Evolutionary conservation across 2,888 invertebrate genomes (phyloP).

Genomic region (Hirtodrosophila histrioides): DNA sequence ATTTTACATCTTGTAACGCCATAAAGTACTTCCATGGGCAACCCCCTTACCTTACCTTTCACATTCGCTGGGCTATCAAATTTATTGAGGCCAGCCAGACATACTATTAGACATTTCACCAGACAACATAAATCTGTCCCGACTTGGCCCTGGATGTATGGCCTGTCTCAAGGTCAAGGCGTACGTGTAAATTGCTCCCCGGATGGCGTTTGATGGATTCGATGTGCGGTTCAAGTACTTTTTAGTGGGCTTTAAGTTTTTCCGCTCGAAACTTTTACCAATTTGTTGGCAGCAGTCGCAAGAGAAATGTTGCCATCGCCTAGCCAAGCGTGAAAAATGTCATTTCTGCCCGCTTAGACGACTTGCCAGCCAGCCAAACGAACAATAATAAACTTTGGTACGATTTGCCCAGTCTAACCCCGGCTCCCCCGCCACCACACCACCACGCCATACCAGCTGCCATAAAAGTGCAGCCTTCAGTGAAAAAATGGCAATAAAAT

Average conservation of each 20-base stretch:
- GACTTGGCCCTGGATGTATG: neutral
- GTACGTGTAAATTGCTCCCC: conserved; percentile 65
- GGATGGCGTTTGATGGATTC: conserved; percentile 49
- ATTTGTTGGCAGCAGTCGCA: conserved; percentile 19
- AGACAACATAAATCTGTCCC: conserved; percentile 70
- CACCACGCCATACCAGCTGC: conserved; percentile 24
- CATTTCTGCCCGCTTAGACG: conserved; percentile 23
- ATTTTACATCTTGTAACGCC: conserved; percentile 39
- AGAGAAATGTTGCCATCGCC: conserved; percentile 1
- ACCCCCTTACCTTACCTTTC: conserved; percentile 14
- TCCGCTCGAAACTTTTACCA: conserved; percentile 45
- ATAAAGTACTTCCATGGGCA: conserved; percentile 61
- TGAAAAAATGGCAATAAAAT: conserved; percentile 24
- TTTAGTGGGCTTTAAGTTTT: conserved; percentile 14
- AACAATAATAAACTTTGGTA: conserved; percentile 32
- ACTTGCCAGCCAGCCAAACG: conserved; percentile 21
- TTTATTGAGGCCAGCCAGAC: conserved; percentile 63
- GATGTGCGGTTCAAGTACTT: conserved; percentile 4
- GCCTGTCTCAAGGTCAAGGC: conserved; percentile 62
- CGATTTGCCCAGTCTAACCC: conserved; percentile 6
- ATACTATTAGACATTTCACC: conserved; percentile 38
- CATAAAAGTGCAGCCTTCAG: conserved; percentile 51
- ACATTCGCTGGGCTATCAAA: conserved; percentile 46
- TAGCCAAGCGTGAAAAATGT: conserved; percentile 40
- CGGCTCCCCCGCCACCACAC: neutral